Conservation (phyloP, 1,140 invertebrate genomes). For the Sweltsa coloradensis region DNA sequence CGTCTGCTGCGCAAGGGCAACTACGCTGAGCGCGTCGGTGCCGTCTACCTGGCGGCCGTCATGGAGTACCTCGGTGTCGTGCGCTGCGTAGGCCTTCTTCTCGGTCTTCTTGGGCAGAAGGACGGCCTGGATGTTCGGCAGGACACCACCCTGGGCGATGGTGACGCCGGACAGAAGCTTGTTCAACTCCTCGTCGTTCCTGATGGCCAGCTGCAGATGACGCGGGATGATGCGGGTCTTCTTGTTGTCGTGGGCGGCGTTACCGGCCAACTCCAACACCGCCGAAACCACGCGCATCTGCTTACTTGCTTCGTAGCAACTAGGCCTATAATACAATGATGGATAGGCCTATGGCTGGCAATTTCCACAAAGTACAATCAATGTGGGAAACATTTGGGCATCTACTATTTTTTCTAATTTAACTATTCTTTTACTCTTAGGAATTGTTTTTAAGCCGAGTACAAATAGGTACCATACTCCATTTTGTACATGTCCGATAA, state of each 20-base stretch:
- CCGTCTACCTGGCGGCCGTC: too few relatives aligned
- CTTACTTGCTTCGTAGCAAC: too few relatives aligned
- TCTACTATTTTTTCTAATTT: too few relatives aligned
- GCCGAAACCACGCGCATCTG: slow-evolving; percentile 48
- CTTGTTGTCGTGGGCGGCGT: slow-evolving; percentile 36
- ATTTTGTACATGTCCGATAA: too few relatives aligned
- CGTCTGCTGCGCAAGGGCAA: slow-evolving; percentile 54
- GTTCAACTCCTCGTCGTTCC: slow-evolving; percentile 71
- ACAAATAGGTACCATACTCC: too few relatives aligned
- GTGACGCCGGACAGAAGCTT: slow-evolving; percentile 65
- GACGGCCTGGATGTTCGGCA: slow-evolving; percentile 65
- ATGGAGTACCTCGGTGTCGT: too few relatives aligned
- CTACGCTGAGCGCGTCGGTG: slow-evolving; percentile 55
- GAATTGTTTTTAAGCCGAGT: too few relatives aligned
- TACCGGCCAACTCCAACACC: slow-evolving; percentile 39
- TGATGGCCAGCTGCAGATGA: slow-evolving; percentile 61
- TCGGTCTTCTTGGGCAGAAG: slow-evolving; percentile 56
- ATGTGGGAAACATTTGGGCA: too few relatives aligned
- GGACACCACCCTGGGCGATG: slow-evolving; percentile 70
- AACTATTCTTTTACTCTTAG: too few relatives aligned
- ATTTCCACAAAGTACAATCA: too few relatives aligned
- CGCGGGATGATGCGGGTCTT: slow-evolving; percentile 55
- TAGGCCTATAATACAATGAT: too few relatives aligned
- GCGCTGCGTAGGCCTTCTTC: slow-evolving; percentile 19
- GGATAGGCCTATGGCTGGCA: too few relatives aligned